These are phyloP conservation scores for Troides oblongomaculatus DNA, from an alignment of 2,888 invertebrate species.

Conservation along the genomic window DNA sequence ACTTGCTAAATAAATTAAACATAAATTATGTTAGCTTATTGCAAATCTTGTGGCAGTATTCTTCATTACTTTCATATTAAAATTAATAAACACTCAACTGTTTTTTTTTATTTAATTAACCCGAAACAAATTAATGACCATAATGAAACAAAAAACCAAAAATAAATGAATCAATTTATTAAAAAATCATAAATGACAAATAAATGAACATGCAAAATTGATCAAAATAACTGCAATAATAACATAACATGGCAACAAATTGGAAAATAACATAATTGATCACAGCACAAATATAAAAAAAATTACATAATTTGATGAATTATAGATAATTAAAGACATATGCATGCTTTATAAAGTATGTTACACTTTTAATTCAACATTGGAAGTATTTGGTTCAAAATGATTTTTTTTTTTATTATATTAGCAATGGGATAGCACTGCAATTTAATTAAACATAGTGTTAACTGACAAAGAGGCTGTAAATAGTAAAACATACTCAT, in stretches of 20 bases:
- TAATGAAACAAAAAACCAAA: slow-evolving; percentile 29
- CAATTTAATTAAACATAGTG: no score
- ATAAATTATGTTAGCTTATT: slow-evolving; percentile 71
- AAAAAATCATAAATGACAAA: slow-evolving; percentile 6
- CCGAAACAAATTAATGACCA: not conserved
- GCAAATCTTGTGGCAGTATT: slow-evolving; percentile 58
- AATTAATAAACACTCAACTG: slow-evolving; percentile 60
- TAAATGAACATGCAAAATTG: slow-evolving; percentile 14
- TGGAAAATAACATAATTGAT: slow-evolving; percentile 14
- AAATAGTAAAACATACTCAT: no score
- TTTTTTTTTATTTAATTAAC: slow-evolving; percentile 45
- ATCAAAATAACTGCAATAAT: slow-evolving; percentile 9
- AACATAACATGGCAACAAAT: slow-evolving; percentile 16
- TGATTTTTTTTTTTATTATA: no score
- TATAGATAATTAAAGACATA: not conserved
- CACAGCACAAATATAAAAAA: slow-evolving; percentile 11
- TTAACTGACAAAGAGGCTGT: no score
- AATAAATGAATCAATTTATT: slow-evolving; percentile 27
- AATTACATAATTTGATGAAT: not conserved
- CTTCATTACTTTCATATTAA: slow-evolving; percentile 65
- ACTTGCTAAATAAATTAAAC: slow-evolving; percentile 55
- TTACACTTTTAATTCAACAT: no score
- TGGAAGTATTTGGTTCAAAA: no score
- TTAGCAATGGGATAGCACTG: no score
- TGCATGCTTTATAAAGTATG: not conserved